A percentile compares a stretch with the other conserved stretches of the same genome.
phyloP scores from a whole-genome alignment of 2,888 invertebrate genomes.

The Sturmia bella region DNA sequence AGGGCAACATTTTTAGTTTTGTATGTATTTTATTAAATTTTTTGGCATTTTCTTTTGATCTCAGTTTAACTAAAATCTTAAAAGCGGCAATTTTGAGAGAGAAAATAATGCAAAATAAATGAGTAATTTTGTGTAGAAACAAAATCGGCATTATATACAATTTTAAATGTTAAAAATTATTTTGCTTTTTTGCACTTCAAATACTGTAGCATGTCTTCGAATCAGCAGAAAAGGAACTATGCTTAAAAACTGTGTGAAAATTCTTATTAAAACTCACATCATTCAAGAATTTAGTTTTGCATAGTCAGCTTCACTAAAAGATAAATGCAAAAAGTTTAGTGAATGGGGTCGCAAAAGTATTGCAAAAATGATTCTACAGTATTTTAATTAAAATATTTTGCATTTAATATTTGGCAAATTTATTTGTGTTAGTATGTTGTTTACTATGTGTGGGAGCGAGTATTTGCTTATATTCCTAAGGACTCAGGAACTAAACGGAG shows the following conservation, averaged over 20 bases:
- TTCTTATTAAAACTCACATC: neutral
- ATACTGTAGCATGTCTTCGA: no score
- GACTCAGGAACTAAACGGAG: conserved; percentile 7
- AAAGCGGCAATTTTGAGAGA: no score
- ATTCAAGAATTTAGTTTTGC: conserved; percentile 3
- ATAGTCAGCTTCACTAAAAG: neutral
- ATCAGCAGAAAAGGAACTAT: no score
- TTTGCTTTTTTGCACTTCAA: no score
- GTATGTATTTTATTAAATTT: no score
- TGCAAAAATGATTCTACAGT: conserved; percentile 8
- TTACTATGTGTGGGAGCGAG: neutral
- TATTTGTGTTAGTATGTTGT: neutral
- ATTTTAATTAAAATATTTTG: conserved; percentile 59
- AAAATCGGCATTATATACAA: no score
- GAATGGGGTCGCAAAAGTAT: neutral
- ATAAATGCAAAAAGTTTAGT: neutral
- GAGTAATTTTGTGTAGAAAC: no score
- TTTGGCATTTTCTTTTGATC: no score
- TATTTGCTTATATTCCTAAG: neutral
- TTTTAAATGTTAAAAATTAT: no score
- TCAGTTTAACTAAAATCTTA: no score
- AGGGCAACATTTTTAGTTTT: no score
- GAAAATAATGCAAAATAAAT: no score
- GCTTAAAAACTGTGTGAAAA: neutral
- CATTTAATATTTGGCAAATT: conserved; percentile 42